These are phyloP conservation scores for Cantharis lateralis DNA, from an alignment of 2,888 invertebrate genomes.

Conservation along the genomic window DNA sequence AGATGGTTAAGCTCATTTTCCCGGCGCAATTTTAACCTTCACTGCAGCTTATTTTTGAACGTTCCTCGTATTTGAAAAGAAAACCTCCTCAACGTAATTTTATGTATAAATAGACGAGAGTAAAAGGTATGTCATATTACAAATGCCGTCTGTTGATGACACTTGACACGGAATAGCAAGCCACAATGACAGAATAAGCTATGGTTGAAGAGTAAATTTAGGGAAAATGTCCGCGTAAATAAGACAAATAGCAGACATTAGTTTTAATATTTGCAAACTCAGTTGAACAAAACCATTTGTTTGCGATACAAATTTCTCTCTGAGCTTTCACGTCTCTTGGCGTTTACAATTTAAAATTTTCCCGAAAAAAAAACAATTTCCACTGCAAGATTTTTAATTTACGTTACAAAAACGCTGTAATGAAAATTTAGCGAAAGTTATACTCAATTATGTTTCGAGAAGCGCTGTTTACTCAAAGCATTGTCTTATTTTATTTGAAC, in stretches of 20 bases:
- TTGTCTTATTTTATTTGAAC: neutral
- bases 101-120: neutral
- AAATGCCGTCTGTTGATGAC: slow-evolving; percentile 33
- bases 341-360: neutral
- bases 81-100: slow-evolving; percentile 6
- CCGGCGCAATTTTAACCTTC: neutral
- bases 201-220: slow-evolving; percentile 18
- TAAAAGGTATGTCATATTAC: slow-evolving; percentile 30
- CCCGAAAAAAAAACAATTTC: neutral
- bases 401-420: neutral
- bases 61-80: neutral
- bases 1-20: neutral
- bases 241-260: slow-evolving; percentile 14
- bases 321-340: neutral
- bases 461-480: too few relatives aligned
- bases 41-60: neutral
- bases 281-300: slow-evolving; percentile 1
- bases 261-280: slow-evolving; percentile 16
- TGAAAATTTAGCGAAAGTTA: too few relatives aligned
- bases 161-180: slow-evolving; percentile 30
- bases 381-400: neutral
- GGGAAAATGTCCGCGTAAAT: slow-evolving; percentile 18
- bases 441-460: too few relatives aligned
- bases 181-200: slow-evolving; percentile 18
- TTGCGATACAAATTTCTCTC: neutral